Evolutionary conservation across 2,113 vertebrate species (phyloP), one percentile per base, ranked within the genome.

Genomic region (Hippoglossus stenolepis): DNA sequence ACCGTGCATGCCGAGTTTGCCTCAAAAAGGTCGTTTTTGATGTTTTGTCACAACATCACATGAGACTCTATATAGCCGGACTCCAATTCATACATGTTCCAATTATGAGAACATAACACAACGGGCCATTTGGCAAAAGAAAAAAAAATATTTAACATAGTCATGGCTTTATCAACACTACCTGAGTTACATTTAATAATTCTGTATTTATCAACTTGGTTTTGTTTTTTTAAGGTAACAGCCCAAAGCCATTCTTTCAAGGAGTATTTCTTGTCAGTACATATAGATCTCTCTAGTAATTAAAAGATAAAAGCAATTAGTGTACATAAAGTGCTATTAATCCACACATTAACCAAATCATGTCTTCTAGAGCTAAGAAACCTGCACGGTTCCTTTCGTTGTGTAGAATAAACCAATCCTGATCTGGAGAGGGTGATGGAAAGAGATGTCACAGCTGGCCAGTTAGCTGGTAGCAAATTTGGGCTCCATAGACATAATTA

Each of bases 321-420:
- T 92, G 92, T 91, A 93, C 88, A 94, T 95, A 95, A 95, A 95
- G 94, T 95, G 94, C 94, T 92, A 90, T 90, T 91, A 90, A 90
- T 93, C 85, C 91, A 91, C 89, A 88, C 73, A 81, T 87, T 80
- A 91, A 93, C 82, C 80, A 92, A 91, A 92, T 92, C 84, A 81
- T 63, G 65, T 83, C 70, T 76, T 73, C 77, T 80, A 75, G 66
- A 85, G 71, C 60, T 85, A 78, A 70, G 53, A 84, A 79, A 71
- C 66, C 53, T 15, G 53, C 64, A 74, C 35, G 51, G 64, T 70
- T 87, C 59, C 68, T 80, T 67, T 21, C 6, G 49, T 65, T 70
- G 67, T 60, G 64, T 45, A 70, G 65, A 85, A 61, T 73, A 80
- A 82, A 78, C 81, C 53, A 26, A 85, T 79, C 65, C 79, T 80